A percentile compares a stretch with the other conserved stretches of the same genome.
These are phyloP conservation scores for Trichonephila clavata DNA, from an alignment of 1,140 invertebrate species.

Conservation along the genomic window DNA sequence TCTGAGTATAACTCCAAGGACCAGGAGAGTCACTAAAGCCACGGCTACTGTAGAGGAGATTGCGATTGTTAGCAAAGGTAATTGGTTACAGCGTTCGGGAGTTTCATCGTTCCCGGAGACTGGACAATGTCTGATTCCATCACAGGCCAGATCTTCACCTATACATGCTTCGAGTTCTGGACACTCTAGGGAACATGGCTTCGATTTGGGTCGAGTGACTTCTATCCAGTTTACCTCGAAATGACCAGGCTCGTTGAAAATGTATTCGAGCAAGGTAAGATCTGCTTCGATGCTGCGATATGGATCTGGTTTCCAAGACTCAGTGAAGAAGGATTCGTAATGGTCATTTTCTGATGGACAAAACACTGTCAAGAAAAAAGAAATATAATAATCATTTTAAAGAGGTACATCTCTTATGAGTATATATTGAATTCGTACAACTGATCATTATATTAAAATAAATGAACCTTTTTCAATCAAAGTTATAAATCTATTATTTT, in stretches of 20 bases:
- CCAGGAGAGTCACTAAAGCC: conserved; percentile 36
- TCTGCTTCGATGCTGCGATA: conserved; percentile 81
- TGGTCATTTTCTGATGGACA: conserved; percentile 42
- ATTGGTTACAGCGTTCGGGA: conserved; percentile 83
- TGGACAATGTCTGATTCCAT: conserved; percentile 91
- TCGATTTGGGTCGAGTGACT: conserved; percentile 83
- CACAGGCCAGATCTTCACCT: conserved; percentile 91
- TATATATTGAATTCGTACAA: background rate
- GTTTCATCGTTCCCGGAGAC: conserved; percentile 90
- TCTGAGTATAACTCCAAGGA: background rate
- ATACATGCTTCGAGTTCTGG: conserved; percentile 93
- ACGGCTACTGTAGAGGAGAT: conserved; percentile 50
- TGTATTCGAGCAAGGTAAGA: conserved; percentile 86
- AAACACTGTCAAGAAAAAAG: conserved; percentile 25
- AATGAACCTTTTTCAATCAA: no score
- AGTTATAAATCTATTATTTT: no score
- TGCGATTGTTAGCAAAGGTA: conserved; percentile 61
- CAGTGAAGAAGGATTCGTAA: conserved; percentile 53
- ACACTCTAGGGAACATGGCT: conserved; percentile 86
- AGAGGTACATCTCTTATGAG: background rate
- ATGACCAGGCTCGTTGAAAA: conserved; percentile 87
- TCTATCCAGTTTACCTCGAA: conserved; percentile 92
- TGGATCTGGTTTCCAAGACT: conserved; percentile 48
- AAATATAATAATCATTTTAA: background rate
- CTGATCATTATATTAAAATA: background rate